phyloP scores from a whole-genome alignment of 2,797 vertebrate genomes.

The Phoeniculus purpureus region DNA sequence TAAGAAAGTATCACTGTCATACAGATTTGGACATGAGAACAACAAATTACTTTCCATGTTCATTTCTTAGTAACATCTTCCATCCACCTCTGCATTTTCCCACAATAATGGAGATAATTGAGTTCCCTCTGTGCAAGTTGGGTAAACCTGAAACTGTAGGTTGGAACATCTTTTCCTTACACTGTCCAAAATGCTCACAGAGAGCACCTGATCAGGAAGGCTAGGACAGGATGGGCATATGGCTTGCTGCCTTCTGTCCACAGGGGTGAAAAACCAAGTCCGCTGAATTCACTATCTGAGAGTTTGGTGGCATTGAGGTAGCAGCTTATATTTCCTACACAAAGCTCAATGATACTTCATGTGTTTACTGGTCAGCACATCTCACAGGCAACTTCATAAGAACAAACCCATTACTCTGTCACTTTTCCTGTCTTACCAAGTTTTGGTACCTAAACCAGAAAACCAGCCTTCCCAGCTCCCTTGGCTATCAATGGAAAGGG shows the following conservation, averaged over 20 bases:
- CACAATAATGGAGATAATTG: neutral
- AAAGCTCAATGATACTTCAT: neutral
- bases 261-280: neutral
- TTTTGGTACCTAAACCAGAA: neutral
- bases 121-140: neutral
- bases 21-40: conserved; percentile 2
- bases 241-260: neutral
- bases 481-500: neutral
- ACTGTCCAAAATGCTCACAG: neutral
- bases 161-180: neutral
- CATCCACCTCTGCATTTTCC: neutral
- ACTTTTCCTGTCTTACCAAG: neutral
- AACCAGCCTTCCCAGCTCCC: neutral
- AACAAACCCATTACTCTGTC: neutral
- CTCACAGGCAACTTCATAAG: neutral
- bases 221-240: neutral
- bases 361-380: neutral
- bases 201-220: neutral
- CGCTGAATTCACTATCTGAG: neutral
- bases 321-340: neutral
- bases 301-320: neutral
- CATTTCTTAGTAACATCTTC: conserved; percentile 5
- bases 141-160: neutral
- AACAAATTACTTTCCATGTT: conserved; percentile 25
- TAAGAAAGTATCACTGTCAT: conserved; percentile 1